Evolutionary conservation across 2,888 invertebrate species (phyloP).

Genomic region (Crossocerus cetratus): DNA sequence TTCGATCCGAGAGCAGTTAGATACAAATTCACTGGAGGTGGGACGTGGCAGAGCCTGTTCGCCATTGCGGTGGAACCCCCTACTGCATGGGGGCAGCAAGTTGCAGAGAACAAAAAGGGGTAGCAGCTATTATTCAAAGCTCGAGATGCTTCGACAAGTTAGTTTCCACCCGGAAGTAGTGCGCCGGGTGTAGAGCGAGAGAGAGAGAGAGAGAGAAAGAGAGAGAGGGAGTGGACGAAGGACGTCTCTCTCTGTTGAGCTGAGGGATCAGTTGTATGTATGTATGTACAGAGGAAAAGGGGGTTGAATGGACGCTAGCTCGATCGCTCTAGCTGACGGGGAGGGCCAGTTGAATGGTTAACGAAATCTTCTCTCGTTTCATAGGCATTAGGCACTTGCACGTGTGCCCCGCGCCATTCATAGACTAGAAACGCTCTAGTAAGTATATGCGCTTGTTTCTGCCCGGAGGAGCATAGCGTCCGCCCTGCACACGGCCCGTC

Average conservation of each 20-base stretch:
- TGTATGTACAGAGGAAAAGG: constrained; percentile 52
- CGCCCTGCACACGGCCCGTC: background rate
- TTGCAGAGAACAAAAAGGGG: background rate
- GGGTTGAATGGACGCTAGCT: constrained; percentile 61
- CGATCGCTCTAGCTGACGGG: constrained; percentile 6
- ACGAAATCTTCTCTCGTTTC: constrained; percentile 66
- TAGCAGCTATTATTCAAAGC: constrained; percentile 20
- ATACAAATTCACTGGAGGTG: too few relatives aligned
- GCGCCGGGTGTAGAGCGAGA: constrained; percentile 14
- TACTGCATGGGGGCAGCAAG: too few relatives aligned
- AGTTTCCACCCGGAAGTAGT: constrained; percentile 57
- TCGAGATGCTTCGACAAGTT: constrained; percentile 49
- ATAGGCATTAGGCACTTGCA: constrained; percentile 53
- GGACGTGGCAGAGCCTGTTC: too few relatives aligned
- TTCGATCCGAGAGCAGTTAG: too few relatives aligned
- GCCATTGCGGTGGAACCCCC: too few relatives aligned
- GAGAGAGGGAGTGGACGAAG: too few relatives aligned
- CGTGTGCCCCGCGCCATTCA: constrained; percentile 37
- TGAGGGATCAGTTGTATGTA: background rate
- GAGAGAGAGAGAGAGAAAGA: too few relatives aligned
- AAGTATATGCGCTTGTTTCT: constrained; percentile 19
- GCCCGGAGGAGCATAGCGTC: constrained; percentile 32
- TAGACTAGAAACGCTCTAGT: constrained; percentile 38
- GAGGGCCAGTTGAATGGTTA: constrained; percentile 62
- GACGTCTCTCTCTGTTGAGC: constrained; percentile 39